Evolutionary conservation across 2,888 invertebrate species (phyloP).

Genomic region (Xestia sexstrigata): DNA sequence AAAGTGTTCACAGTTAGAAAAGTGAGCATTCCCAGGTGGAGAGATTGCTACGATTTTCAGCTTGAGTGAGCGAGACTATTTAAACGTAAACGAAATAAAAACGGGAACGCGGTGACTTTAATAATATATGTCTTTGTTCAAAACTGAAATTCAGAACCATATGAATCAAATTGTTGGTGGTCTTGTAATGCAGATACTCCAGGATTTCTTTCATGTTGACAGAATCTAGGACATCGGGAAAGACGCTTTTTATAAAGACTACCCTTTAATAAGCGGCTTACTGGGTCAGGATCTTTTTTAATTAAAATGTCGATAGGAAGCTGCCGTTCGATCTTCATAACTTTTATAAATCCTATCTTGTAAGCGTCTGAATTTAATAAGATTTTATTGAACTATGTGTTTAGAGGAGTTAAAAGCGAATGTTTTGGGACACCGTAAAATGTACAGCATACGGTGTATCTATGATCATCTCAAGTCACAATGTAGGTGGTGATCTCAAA

Average conservation of each 20-base stretch:
- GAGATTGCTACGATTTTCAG: no score
- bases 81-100: not conserved
- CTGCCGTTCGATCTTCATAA: conserved; percentile 17
- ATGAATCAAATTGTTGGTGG: no score
- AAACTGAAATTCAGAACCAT: no score
- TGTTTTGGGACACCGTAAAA: not conserved
- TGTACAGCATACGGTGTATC: not conserved
- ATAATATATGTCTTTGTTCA: no score
- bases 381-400: not conserved
- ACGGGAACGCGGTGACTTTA: no score
- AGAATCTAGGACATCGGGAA: conserved; percentile 34
- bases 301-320: conserved; percentile 41
- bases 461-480: not conserved
- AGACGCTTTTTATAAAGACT: conserved; percentile 4
- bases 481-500: not conserved
- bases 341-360: conserved; percentile 4
- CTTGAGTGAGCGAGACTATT: no score
- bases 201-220: conserved; percentile 5
- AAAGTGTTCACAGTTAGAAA: no score
- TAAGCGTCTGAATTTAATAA: not conserved
- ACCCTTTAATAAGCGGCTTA: conserved; percentile 15
- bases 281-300: conserved; percentile 33
- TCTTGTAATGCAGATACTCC: conserved; percentile 1
- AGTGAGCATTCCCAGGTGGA: no score
- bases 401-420: not conserved